Conservation (phyloP, 2,888 invertebrate genomes). For the Luperina testacea region DNA sequence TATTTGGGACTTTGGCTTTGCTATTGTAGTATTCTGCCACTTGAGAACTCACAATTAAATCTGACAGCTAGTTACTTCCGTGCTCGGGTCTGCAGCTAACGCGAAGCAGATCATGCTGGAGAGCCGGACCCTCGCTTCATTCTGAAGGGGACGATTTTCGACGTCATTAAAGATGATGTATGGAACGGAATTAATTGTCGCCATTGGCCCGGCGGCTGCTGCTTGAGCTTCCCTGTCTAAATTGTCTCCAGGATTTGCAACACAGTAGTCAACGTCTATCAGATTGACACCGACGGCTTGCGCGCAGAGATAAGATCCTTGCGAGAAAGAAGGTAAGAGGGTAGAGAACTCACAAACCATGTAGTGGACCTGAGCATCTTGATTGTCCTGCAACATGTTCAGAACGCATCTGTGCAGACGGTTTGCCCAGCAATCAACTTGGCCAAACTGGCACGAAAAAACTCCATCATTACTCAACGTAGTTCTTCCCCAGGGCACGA, state of each 20-base stretch:
- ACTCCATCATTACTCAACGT: constrained; percentile 68
- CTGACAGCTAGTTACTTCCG: constrained; percentile 75
- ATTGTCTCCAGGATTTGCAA: constrained; percentile 72
- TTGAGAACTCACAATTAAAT: constrained; percentile 53
- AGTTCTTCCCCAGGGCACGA: constrained; percentile 86
- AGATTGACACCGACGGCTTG: constrained; percentile 75
- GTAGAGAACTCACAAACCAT: constrained; percentile 82
- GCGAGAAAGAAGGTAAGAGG: constrained; percentile 71
- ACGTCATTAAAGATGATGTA: constrained; percentile 79
- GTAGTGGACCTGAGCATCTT: constrained; percentile 80
- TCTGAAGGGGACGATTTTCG: constrained; percentile 67
- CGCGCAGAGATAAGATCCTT: constrained; percentile 78
- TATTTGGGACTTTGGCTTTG: constrained; percentile 44
- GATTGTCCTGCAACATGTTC: constrained; percentile 73
- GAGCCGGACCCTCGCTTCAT: constrained; percentile 69
- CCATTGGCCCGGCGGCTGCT: constrained; percentile 72
- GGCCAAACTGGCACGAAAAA: constrained; percentile 78
- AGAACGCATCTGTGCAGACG: constrained; percentile 83
- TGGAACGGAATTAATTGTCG: constrained; percentile 76
- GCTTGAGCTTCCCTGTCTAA: constrained; percentile 76
- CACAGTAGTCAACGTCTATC: constrained; percentile 78
- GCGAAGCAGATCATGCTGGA: constrained; percentile 79
- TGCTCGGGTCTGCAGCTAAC: constrained; percentile 74
- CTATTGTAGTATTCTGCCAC: constrained; percentile 26
- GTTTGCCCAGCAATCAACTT: constrained; percentile 84